Evolutionary conservation across 2,888 invertebrate species (phyloP), one percentile per base, ranked within the genome.

Genomic region (Tachina grossa): DNA sequence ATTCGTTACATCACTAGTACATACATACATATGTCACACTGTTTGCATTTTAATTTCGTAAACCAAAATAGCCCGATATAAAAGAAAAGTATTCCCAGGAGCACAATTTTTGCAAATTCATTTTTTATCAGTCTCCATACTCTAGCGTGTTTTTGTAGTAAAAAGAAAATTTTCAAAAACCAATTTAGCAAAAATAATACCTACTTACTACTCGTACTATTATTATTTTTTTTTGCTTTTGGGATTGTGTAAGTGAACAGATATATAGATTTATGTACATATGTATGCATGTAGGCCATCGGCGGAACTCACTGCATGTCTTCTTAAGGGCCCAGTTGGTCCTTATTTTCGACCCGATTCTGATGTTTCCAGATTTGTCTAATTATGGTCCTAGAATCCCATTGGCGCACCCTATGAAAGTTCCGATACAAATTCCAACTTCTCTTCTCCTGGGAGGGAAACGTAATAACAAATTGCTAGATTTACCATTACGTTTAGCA

Each of bases 21-120:
- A 22, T 45, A 22, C 2, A 41, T 19, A 45, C 16, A 10, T 14
- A 14, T 53, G 19, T 11, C 43, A 22, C 16, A 14, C 16, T 22
- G 19, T 31, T 31, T 5, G 31, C 31, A 47, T 59, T 31, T 59
- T 19, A n/a, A 16, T 61, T 74, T 51, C 16, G 63, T 74, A 43
- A 63, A 41, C 19, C 61, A 72, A 84, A 68, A 74, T 63, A 61
- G 55, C 47, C 31, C 49, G 10, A 55, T 61, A 63, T 45, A 39
- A 66, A 76, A 68, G 31, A 69, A 61, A 66, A 61, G 65, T 87
- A 90, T 87, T 90, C 90, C 90, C 90, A 74, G 84, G 88, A 85
- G 85, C 86, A 78, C 87, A 88, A 89, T 89, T 84, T 47, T 79
- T 83, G 87, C 85, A 85, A 89, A 87, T 86, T 88, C 87, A 87